Base-by-base conservation (phyloP, 2,888 invertebrate species). In the Palloptera scutellata region DNA sequence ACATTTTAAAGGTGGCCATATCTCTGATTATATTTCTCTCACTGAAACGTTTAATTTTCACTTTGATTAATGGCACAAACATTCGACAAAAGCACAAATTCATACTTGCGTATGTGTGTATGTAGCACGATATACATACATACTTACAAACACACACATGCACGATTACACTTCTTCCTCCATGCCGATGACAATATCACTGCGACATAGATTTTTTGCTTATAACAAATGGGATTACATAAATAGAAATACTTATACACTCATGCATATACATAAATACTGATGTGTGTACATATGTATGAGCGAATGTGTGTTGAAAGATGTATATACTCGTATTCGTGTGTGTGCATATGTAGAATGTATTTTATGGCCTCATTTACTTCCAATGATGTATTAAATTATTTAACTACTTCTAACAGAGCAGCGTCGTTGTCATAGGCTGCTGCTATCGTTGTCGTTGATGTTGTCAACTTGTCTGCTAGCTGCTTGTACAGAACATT, bases 341-440 rank as follows among this genome's bases (percentile, higher is more conserved):
- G 64, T 58, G 30, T 59, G 55, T 62, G 40, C 51, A 12, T 53
- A 15, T 43, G 75, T 72, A n/a, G n/a, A n/a, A n/a, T n/a, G 69
- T 75, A 79, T 79, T 79, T 78, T 77, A 78, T 78, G 78, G 78
- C 75, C 78, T 79, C 78, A 79, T 78, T 78, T 79, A 78, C 78
- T 79, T 79, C 77, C 76, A 77, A 78, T 79, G 78, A 74, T 75
- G 76, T 77, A 78, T 77, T 76, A 78, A 78, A 69, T 69, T 66
- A 66, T 66, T 69, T 69, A 51, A 65, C 40, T 62, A 52, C 64
- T 53, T 61, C 45, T 68, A 64, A 41, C 53, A 48, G 45, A 11
- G 10, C 48, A 48, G 15, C 48, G 15, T n/a, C 12, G 15, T 11
- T 13, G 48, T 11, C 48, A 48, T 52, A n/a, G n/a, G n/a, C n/a